Base-by-base conservation (phyloP, 2,113 vertebrate genomes). In the Peromyscus leucopus region DNA sequence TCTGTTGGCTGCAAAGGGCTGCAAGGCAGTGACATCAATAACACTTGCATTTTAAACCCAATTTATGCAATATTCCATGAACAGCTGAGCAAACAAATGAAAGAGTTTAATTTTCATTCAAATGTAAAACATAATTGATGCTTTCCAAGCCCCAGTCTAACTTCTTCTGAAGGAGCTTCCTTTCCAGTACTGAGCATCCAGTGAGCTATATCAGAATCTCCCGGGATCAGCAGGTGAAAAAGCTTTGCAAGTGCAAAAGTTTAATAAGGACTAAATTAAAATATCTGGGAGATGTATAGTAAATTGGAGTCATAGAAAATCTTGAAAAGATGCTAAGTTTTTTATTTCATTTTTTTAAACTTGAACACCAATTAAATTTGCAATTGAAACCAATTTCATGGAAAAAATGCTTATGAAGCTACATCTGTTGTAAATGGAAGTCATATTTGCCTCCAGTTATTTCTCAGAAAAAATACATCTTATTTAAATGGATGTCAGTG, bases 71-170 rank as follows among this genome's bases (percentile, higher is more conserved):
- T 97, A 97, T 93, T 97, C 89, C 93, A 83, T 91, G 96, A 98
- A 97, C 97, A 98, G 96, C 98, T 98, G 97, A 98, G 85, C 95
- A 98, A 98, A 98, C 96, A 97, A 98, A 96, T 75, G 93, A 96
- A 97, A 94, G 90, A 97, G 87, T 98, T 98, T 97, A 94, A 96
- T 98, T 98, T 98, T 97, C 67, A 97, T 98, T 98, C 96, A 97
- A 84, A 98, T 98, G 90, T 98, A 98, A 95, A 79, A 96, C 57
- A 86, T 98, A 98, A 98, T 88, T 96, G 95, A 96, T 98, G 76
- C 76, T 98, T 97, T 97, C 96, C 95, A 94, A 98, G 97, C 51
- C 46, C 74, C 95, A 51, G 22, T 96, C 86, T 95, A 98, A 97
- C n/a, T 93, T 55, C n/a, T 93, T 55, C 76, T 96, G 95, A 93